Conservation (phyloP, 2,888 invertebrate species). For the Harmothoe impar region DNA sequence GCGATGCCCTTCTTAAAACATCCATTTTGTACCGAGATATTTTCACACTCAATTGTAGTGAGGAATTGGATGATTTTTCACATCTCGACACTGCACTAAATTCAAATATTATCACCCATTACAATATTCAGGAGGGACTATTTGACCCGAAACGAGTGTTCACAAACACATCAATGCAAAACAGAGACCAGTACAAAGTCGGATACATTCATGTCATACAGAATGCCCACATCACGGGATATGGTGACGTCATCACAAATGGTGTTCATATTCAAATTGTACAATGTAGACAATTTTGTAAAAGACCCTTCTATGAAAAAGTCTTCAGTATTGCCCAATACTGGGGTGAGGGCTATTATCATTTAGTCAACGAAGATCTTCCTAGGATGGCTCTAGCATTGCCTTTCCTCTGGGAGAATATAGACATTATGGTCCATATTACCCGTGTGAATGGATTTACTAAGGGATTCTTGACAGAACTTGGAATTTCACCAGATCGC, state of each 20-base stretch:
- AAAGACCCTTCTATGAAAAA: constrained; percentile 49
- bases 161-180: not conserved
- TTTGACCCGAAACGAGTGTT: not conserved
- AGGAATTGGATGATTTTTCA: not conserved
- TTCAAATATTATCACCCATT: not conserved
- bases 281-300: not conserved
- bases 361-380: constrained; percentile 60
- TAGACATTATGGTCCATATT: constrained; percentile 59
- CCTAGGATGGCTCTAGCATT: constrained; percentile 46
- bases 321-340: constrained; percentile 62
- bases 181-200: not conserved
- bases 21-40: not conserved
- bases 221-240: not conserved
- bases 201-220: not conserved
- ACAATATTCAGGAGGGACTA: not conserved
- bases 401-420: constrained; percentile 47
- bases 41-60: not conserved
- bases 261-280: not conserved
- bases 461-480: not conserved
- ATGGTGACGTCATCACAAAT: not conserved
- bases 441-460: not conserved
- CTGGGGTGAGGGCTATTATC: constrained; percentile 63
- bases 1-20: not conserved
- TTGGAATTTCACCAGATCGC: not conserved
- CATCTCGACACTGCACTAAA: not conserved